Conservation (phyloP, 2,113 vertebrate genomes). For the Rousettus leschenaultii region DNA sequence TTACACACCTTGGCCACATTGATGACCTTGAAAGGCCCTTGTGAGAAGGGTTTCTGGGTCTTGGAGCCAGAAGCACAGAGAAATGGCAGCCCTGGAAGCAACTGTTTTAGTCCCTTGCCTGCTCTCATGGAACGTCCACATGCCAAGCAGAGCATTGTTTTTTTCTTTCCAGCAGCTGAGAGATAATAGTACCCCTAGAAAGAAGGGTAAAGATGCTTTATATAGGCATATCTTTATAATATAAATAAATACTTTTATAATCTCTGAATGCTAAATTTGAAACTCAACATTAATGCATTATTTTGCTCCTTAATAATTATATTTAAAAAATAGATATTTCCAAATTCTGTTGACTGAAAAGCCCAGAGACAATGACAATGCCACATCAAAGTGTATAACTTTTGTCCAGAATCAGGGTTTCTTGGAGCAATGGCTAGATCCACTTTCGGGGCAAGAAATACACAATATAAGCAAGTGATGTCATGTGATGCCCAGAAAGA, state of each 20-base stretch:
- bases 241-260: not conserved
- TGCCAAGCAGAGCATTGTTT: slow-evolving; percentile 66
- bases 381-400: not conserved
- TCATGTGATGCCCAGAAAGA: not conserved
- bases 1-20: slow-evolving; percentile 66
- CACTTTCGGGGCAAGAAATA: not conserved
- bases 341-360: not conserved
- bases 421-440: not conserved
- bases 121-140: slow-evolving; percentile 62
- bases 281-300: not conserved
- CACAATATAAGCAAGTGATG: not conserved
- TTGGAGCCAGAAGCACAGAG: slow-evolving; percentile 68
- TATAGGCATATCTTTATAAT: not conserved
- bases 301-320: not conserved
- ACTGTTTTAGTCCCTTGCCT: slow-evolving; percentile 49
- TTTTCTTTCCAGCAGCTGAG: slow-evolving; percentile 50
- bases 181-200: slow-evolving; percentile 73
- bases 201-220: not conserved
- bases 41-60: slow-evolving; percentile 30
- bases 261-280: slow-evolving; percentile 3
- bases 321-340: not conserved
- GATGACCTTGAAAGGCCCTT: slow-evolving; percentile 72
- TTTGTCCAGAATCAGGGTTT: not conserved
- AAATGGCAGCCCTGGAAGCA: slow-evolving; percentile 64
- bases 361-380: not conserved